phyloP scores from a whole-genome alignment of 2,797 vertebrate genomes.

The Chaetophractus vellerosus region DNA sequence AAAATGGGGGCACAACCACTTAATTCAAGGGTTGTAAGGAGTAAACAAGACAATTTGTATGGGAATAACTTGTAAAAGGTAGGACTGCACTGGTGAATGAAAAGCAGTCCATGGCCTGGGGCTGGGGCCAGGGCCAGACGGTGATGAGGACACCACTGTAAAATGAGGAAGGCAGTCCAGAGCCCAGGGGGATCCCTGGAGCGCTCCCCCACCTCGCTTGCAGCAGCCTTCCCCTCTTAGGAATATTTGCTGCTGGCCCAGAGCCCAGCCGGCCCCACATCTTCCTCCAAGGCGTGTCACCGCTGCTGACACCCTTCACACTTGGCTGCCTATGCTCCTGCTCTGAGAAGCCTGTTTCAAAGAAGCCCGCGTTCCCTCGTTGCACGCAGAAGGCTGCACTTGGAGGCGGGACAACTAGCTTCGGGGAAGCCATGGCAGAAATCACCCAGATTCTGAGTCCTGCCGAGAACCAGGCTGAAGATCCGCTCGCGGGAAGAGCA shows the following conservation, averaged over 20 bases:
- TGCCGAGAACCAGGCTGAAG: conserved; percentile 17
- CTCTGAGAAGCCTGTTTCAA: conserved; percentile 65
- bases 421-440: conserved; percentile 38
- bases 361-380: conserved; percentile 55
- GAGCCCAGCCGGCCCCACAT: conserved; percentile 56
- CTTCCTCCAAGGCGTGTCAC: conserved; percentile 30
- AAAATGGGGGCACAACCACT: background rate
- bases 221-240: background rate
- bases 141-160: background rate
- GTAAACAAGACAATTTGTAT: conserved; percentile 1
- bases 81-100: conserved; percentile 5
- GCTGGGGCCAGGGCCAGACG: background rate
- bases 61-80: conserved; percentile 20
- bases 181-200: background rate
- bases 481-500: conserved; percentile 18
- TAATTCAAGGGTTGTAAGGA: background rate
- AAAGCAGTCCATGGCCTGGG: background rate
- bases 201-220: background rate
- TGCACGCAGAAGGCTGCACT: conserved; percentile 36
- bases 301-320: conserved; percentile 42
- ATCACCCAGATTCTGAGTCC: conserved; percentile 17
- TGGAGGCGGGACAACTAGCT: conserved; percentile 9
- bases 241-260: background rate
- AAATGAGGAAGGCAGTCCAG: background rate
- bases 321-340: conserved; percentile 50